These are phyloP conservation scores for Atta colombica DNA, from an alignment of 1,140 invertebrate genomes.

Conservation along the genomic window DNA sequence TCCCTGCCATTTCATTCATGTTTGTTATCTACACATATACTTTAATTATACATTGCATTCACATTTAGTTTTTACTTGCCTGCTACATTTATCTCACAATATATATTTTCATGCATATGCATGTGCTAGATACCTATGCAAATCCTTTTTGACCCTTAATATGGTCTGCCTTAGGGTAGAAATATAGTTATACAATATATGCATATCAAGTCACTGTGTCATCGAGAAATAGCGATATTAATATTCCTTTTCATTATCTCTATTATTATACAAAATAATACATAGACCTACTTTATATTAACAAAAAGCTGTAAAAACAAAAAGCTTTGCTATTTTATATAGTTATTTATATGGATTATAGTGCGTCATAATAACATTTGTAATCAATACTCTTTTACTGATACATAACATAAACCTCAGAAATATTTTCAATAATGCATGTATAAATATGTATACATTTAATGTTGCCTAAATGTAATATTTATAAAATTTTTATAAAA, in stretches of 20 bases:
- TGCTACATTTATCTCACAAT: slow-evolving; percentile 29
- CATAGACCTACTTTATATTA: not conserved
- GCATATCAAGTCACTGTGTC: not conserved
- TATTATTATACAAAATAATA: slow-evolving; percentile 6
- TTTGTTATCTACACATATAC: slow-evolving; percentile 27
- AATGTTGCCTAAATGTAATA: not conserved
- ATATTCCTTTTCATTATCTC: not conserved
- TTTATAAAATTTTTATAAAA: not conserved
- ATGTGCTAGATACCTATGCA: slow-evolving; percentile 28
- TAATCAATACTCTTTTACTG: not conserved
- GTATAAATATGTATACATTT: not conserved
- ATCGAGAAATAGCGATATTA: not conserved
- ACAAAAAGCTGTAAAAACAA: not conserved
- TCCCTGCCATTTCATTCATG: not conserved
- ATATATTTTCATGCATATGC: slow-evolving; percentile 44
- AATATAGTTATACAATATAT: not conserved
- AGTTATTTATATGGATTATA: not conserved
- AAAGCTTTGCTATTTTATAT: not conserved
- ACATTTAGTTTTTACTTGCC: not conserved
- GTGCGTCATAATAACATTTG: not conserved
- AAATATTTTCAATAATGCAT: not conserved
- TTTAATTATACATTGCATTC: slow-evolving; percentile 30
- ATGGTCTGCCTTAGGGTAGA: not conserved
- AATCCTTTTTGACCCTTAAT: slow-evolving; percentile 28
- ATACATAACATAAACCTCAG: not conserved